Evolutionary conservation across 2,888 invertebrate species (phyloP).

Genomic region (Atrina japonica): DNA sequence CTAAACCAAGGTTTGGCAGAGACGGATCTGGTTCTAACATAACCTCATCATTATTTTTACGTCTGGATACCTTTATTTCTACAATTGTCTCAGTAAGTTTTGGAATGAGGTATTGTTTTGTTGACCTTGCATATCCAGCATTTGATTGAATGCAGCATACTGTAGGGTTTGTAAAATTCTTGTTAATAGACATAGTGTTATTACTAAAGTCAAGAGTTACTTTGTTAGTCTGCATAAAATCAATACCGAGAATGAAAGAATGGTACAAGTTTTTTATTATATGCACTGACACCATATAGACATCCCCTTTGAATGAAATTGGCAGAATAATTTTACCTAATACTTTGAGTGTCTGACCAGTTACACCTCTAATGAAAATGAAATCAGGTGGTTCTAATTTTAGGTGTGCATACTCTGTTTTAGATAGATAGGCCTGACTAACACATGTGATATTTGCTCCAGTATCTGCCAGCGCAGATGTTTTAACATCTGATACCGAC

Average conservation of each 20-base stretch:
- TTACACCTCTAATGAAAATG: conserved; percentile 33
- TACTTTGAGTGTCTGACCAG: conserved; percentile 36
- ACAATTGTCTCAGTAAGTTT: not conserved
- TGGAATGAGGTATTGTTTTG: conserved; percentile 6
- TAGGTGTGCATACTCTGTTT: conserved; percentile 16
- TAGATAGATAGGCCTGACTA: not conserved
- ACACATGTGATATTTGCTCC: conserved; percentile 10
- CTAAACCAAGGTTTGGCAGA: not conserved
- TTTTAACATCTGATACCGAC: not conserved
- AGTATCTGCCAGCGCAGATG: not conserved
- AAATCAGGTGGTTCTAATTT: conserved; percentile 14
- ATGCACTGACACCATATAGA: conserved; percentile 26
- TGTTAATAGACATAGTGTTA: conserved; percentile 20
- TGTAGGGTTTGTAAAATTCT: not conserved
- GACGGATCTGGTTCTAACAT: conserved; percentile 12
- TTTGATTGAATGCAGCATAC: conserved; percentile 12
- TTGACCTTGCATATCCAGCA: conserved; percentile 16
- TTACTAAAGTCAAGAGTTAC: conserved; percentile 32
- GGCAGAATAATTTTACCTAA: conserved; percentile 22
- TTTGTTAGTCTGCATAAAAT: conserved; percentile 39
- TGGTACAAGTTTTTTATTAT: conserved; percentile 46
- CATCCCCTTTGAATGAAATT: conserved; percentile 20
- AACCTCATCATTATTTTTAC: conserved; percentile 7
- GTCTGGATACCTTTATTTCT: conserved; percentile 2
- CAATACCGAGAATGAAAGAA: conserved; percentile 40